These are phyloP conservation scores for Fratercula arctica DNA, from an alignment of 2,797 vertebrate species.

Conservation along the genomic window DNA sequence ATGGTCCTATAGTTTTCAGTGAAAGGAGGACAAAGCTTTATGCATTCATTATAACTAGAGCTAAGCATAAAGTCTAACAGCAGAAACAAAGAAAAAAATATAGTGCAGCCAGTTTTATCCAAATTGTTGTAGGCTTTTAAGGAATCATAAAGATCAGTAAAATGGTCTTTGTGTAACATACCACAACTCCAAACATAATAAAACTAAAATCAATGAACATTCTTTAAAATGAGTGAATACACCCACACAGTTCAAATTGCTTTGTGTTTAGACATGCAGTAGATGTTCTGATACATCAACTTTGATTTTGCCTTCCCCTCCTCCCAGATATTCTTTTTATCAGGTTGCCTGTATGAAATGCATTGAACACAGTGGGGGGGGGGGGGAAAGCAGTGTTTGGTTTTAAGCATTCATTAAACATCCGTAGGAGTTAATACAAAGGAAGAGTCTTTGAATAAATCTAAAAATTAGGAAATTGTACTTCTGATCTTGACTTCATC, in stretches of 20 bases:
- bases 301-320: conserved; percentile 51
- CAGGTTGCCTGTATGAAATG: conserved; percentile 40
- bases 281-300: conserved; percentile 52
- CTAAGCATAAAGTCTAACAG: conserved; percentile 11
- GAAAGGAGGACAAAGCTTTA: neutral
- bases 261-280: conserved; percentile 66
- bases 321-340: conserved; percentile 54
- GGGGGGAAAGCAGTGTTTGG: neutral
- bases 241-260: conserved; percentile 56
- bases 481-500: conserved; percentile 71
- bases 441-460: conserved; percentile 68
- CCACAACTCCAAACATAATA: conserved; percentile 48
- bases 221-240: conserved; percentile 57
- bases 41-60: neutral
- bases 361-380: conserved; percentile 31
- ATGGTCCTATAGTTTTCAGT: neutral
- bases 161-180: conserved; percentile 49
- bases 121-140: conserved; percentile 34
- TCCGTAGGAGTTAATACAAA: conserved; percentile 76
- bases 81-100: conserved; percentile 31
- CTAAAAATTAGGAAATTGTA: conserved; percentile 68
- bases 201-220: conserved; percentile 55
- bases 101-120: neutral
- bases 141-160: conserved; percentile 49
- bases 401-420: conserved; percentile 70